Evolutionary conservation across 37 sponge, comb jelly and placozoan genomes (phyloP), one percentile per base, ranked within the genome.

Genomic region (Crambe crambe): DNA sequence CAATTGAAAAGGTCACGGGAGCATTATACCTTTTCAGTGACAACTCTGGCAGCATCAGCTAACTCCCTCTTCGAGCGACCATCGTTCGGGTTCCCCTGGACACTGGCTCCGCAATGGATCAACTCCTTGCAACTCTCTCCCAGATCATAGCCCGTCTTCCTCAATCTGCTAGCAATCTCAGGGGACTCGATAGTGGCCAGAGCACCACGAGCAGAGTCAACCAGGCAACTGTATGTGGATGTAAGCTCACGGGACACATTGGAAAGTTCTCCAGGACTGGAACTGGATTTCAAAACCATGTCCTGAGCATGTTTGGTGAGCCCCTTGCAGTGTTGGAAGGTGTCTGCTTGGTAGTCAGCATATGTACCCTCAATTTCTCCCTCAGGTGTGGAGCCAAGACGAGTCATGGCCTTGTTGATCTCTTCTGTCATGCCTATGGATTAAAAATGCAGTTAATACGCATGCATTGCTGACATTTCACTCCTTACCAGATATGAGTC

Each of bases 61-160:
- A 96, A 92, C 37, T 86, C 90, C 38, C 83, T 74, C 71, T 76
- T 89, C 21, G 86, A 47, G 18, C 31, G 38, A 20, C 70, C n/a
- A 68, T 98, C 97, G 17, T 89, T 86, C 18, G 97, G 93, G 76
- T 87, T 87, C 40, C 75, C 76, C 37, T 82, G 85, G 0, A 94
- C 88, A 30, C 26, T 65, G 10, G 83, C 87, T 3, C 73, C 85
- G 18, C 68, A 25, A 31, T 71, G 71, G 22, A 92, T 78, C 43
- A 98, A 73, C 41, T 93, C 95, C 22, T 73, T 82, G 62, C 79
- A 81, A 47, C 90, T 77, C 22, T 81, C 73, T 1, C 97, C 99
- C 25, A 96, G 78, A 36, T 73, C 74, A 61, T 77, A 75, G 27
- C 88, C 76, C 47, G 56, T 4, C 27, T 22, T 69, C 73, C 63